These are phyloP conservation scores for Oenanthe melanoleuca DNA, from an alignment of 2,113 vertebrate genomes.

Conservation along the genomic window DNA sequence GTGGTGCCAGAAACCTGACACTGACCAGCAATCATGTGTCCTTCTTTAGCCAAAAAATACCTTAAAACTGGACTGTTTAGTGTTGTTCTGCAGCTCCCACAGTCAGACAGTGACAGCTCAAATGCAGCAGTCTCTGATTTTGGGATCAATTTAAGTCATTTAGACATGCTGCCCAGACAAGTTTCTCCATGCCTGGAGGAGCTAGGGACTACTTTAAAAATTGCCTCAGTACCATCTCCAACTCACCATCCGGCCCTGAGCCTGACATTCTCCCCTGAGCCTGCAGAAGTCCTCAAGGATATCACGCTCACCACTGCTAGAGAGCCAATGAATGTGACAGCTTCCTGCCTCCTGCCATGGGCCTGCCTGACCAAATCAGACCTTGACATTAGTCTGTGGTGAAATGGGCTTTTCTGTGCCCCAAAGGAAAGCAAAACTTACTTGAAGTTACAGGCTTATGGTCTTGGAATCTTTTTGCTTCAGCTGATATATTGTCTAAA, in stretches of 20 bases:
- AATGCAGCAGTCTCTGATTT: background rate
- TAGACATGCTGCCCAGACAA: background rate
- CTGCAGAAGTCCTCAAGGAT: background rate
- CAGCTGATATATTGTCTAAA: conserved; percentile 85
- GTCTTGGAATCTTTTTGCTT: conserved; percentile 77
- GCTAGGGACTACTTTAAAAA: background rate
- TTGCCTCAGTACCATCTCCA: background rate
- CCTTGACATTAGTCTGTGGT: background rate
- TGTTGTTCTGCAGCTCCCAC: background rate
- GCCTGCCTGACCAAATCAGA: background rate
- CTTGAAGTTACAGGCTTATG: conserved; percentile 62
- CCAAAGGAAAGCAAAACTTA: conserved; percentile 52
- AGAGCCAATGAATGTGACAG: background rate
- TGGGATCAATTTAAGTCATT: background rate
- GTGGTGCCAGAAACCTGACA: background rate
- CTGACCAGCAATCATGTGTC: background rate
- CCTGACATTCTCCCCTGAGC: background rate
- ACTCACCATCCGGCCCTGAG: background rate
- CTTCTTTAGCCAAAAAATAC: background rate
- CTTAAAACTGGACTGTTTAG: background rate
- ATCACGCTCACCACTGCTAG: background rate
- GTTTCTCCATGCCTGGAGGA: background rate
- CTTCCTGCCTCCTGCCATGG: background rate
- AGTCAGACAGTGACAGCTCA: background rate
- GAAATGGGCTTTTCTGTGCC: conserved; percentile 51